Percentiles rank a stretch among this genome's conserved stretches.
phyloP scores from a whole-genome alignment of 2,888 invertebrate species.

The Aporophyla lueneburgensis region DNA sequence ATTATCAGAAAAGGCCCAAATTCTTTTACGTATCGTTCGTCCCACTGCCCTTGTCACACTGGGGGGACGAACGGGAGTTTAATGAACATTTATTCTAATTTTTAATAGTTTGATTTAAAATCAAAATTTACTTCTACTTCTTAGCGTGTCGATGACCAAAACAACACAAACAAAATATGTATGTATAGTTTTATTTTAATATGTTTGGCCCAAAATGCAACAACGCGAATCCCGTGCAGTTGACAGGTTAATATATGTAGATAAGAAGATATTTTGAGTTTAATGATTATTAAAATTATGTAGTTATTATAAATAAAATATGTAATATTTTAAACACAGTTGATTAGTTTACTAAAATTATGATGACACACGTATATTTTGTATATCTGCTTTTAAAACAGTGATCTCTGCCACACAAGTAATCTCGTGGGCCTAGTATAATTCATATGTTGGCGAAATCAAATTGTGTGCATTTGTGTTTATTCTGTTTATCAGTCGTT shows the following conservation, averaged over 20 bases:
- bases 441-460: slow-evolving; percentile 77
- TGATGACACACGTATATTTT: slow-evolving; percentile 52
- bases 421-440: slow-evolving; percentile 72
- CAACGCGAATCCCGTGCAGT: too few relatives aligned
- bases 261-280: not conserved
- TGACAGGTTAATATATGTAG: not conserved
- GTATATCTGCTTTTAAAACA: slow-evolving; percentile 50
- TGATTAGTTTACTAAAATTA: slow-evolving; percentile 26
- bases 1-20: too few relatives aligned
- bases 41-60: too few relatives aligned
- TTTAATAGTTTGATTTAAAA: not conserved
- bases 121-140: not conserved
- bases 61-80: too few relatives aligned
- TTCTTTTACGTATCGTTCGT: too few relatives aligned
- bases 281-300: not conserved
- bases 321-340: slow-evolving; percentile 2
- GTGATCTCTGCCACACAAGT: slow-evolving; percentile 62
- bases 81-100: too few relatives aligned
- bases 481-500: slow-evolving; percentile 76
- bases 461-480: slow-evolving; percentile 75
- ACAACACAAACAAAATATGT: too few relatives aligned
- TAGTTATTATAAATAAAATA: not conserved
- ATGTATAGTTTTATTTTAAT: too few relatives aligned
- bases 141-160: too few relatives aligned
- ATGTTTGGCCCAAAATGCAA: too few relatives aligned